phyloP scores from a whole-genome alignment of 53 echinoderm and acorn worm species.

The Actinopyga echinites region DNA sequence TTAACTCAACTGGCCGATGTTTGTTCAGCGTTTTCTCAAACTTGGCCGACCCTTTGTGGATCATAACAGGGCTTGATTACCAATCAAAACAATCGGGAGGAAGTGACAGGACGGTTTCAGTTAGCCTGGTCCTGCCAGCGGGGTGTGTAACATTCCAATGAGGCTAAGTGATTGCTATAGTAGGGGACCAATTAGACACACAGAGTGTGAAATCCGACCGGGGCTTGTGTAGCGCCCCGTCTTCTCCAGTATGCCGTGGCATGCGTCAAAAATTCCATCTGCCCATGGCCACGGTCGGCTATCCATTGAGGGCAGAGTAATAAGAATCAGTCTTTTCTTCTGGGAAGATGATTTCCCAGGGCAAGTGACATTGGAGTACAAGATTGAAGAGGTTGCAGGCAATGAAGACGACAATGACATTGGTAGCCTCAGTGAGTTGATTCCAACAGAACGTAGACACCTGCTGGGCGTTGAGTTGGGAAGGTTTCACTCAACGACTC shows the following conservation, averaged over 20 bases:
- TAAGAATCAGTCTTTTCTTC: not conserved
- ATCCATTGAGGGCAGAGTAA: no score
- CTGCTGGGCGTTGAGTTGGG: slow-evolving; percentile 7
- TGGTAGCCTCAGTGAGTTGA: no score
- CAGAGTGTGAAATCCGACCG: slow-evolving; percentile 45
- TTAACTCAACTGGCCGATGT: slow-evolving; percentile 31
- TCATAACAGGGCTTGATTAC: slow-evolving; percentile 23
- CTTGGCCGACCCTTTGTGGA: slow-evolving; percentile 6
- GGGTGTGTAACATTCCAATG: slow-evolving; percentile 32
- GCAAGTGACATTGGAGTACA: slow-evolving; percentile 14
- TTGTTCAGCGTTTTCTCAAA: slow-evolving; percentile 24
- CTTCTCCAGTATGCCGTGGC: slow-evolving; percentile 13
- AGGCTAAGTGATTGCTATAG: slow-evolving; percentile 49
- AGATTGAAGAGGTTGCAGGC: no score
- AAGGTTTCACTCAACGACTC: slow-evolving; percentile 27
- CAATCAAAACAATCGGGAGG: slow-evolving; percentile 21
- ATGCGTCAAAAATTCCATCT: slow-evolving; percentile 8
- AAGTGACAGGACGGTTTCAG: slow-evolving; percentile 39
- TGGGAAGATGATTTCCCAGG: not conserved
- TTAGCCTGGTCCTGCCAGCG: not conserved
- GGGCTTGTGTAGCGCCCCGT: slow-evolving; percentile 4
- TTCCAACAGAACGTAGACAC: not conserved
- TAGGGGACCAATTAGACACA: slow-evolving; percentile 51
- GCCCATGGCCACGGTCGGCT: no score
- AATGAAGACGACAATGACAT: no score